phyloP scores from a whole-genome alignment of 2,113 vertebrate genomes.

The Sitta europaea region DNA sequence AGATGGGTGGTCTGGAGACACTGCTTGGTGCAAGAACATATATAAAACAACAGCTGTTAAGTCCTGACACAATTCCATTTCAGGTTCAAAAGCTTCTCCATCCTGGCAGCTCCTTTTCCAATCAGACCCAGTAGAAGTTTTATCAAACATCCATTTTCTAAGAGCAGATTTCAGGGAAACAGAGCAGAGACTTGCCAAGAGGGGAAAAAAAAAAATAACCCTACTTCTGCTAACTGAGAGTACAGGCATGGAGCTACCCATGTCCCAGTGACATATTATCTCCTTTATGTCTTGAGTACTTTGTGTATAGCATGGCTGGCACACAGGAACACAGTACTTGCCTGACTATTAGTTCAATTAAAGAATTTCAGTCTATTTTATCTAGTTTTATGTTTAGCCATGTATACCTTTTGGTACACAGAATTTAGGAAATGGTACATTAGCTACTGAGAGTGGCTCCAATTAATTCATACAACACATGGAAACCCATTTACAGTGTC shows the following conservation, averaged over 20 bases:
- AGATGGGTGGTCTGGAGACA: neutral
- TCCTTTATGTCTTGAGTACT: neutral
- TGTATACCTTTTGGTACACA: neutral
- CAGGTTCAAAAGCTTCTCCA: neutral
- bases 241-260: neutral
- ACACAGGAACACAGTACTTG: neutral
- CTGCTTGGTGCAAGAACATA: neutral
- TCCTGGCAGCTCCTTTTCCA: neutral
- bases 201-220: neutral
- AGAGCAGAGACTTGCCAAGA: neutral
- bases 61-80: neutral
- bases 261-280: accelerated
- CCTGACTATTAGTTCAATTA: neutral
- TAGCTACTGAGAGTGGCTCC: neutral
- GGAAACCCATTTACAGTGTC: neutral
- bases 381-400: neutral
- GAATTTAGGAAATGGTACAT: neutral
- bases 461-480: neutral
- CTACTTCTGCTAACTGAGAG: neutral
- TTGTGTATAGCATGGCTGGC: neutral
- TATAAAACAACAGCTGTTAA: neutral
- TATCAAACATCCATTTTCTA: neutral
- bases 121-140: neutral
- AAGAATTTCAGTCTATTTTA: neutral
- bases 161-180: neutral